Base-by-base conservation (phyloP, 2,888 invertebrate species). In the Eilema depressum region DNA sequence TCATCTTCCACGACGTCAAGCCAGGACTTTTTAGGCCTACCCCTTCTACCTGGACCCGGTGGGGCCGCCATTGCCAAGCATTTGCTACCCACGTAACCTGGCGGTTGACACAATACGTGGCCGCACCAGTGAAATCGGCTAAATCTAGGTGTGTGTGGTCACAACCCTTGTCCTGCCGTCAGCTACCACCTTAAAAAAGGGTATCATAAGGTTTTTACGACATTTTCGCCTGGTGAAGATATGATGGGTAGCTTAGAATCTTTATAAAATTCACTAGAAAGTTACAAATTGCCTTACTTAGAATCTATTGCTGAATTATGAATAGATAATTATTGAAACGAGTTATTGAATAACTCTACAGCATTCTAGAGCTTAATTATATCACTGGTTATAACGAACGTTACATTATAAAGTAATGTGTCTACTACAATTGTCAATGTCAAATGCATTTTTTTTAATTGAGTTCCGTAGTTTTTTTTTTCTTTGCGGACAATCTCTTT, bases 311-410 rank as follows among this genome's bases (percentile, higher is more conserved):
- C 30, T 33, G 33, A 53, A 53, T 66, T 25, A 25, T 25, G 33
- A 17, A 33, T 66, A 25, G 11, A 33, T 41, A 63, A 63, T 41
- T 47, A 74, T 67, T 61, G 66, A 25, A 60, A 69, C 59, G 23
- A 56, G 23, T 70, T 71, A 37, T 73, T 75, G 23, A 75, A 66
- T 75, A 69, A 73, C 47, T 63, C 60, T 28, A 17, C 17, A 37
- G 66, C 56, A 62, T 57, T 26, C 57, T 33, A 11, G 26, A 63
- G 53, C 57, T 30, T 69, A 71, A 73, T 70, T 74, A 65, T 56
- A 59, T 70, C 61, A 56, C 28, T 59, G n/a, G 25, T 60, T 63
- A 47, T 63, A 68, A 67, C 25, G 60, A 20, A 60, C 47, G 56
- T 41, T 26, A 66, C 59, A 68, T 69, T 66, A 64, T 14, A 20